Percentiles rank a stretch among this genome's conserved stretches.
Evolutionary conservation across 2,888 invertebrate species (phyloP).

Genomic region (Epistrophe grossulariae): DNA sequence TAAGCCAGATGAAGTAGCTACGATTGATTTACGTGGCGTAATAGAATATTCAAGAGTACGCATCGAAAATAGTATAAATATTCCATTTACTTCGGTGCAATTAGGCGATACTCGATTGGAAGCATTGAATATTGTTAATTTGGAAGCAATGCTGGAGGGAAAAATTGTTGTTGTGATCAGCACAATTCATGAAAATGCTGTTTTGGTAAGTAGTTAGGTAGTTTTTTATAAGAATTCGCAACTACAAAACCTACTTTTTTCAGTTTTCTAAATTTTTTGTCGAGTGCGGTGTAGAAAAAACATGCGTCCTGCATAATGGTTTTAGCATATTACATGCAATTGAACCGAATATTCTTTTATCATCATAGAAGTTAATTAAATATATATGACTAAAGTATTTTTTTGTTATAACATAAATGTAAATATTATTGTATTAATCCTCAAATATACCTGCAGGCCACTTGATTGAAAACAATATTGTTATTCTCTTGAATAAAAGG

Average conservation of each 20-base stretch:
- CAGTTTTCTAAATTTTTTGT: constrained; percentile 95
- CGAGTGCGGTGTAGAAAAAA: constrained; percentile 90
- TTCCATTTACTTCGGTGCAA: constrained; percentile 93
- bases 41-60: constrained; percentile 89
- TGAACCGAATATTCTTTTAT: constrained; percentile 85
- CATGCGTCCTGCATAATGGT: constrained; percentile 95
- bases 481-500: too few species aligned
- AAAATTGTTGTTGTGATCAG: constrained; percentile 91
- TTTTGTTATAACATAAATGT: not conserved
- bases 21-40: constrained; percentile 88
- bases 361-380: constrained; percentile 78
- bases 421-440: not conserved
- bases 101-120: constrained; percentile 89
- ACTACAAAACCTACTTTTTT: constrained; percentile 78
- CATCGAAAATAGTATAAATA: constrained; percentile 92
- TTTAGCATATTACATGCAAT: constrained; percentile 90
- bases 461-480: too few species aligned
- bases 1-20: constrained; percentile 85
- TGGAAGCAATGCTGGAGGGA: constrained; percentile 86
- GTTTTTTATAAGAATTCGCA: not conserved
- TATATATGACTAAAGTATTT: not conserved
- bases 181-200: constrained; percentile 90
- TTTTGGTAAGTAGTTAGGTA: constrained; percentile 85
- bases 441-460: not conserved
- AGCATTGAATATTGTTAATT: constrained; percentile 87